These are phyloP conservation scores for Monopterus albus DNA, from an alignment of 2,113 vertebrate species.

Conservation along the genomic window DNA sequence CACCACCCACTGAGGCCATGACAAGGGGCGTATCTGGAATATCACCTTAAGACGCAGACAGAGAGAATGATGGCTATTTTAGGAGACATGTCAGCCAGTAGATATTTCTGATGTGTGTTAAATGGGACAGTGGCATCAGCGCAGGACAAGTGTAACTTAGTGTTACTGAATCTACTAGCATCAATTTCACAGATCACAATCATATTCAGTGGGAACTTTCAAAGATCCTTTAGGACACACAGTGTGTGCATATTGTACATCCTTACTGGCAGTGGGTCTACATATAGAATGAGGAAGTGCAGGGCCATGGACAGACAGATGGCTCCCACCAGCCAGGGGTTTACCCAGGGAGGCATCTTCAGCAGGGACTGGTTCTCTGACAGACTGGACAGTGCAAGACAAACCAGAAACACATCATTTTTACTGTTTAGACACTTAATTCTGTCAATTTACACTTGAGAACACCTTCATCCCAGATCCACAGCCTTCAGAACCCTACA, in stretches of 20 bases:
- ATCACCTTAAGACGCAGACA: slow-evolving; percentile 69
- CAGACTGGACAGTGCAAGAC: slow-evolving; percentile 64
- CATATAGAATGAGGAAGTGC: slow-evolving; percentile 86
- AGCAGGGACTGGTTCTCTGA: slow-evolving; percentile 86
- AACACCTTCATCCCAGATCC: too few relatives aligned
- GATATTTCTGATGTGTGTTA: neutral
- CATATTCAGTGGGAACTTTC: neutral
- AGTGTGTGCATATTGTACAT: neutral
- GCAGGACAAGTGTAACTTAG: too few relatives aligned
- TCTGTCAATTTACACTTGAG: neutral
- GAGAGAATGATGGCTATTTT: neutral
- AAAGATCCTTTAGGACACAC: neutral
- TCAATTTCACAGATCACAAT: neutral
- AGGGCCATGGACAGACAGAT: slow-evolving; percentile 86
- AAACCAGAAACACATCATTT: neutral
- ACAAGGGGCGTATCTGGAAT: slow-evolving; percentile 84
- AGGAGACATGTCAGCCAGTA: neutral
- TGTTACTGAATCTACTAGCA: neutral
- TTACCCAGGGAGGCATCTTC: slow-evolving; percentile 86
- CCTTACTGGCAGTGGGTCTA: slow-evolving; percentile 84
- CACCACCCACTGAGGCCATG: slow-evolving; percentile 84
- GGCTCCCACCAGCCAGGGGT: slow-evolving; percentile 84
- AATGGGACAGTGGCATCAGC: neutral
- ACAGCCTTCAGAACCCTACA: too few relatives aligned
- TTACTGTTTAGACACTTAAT: neutral